phyloP scores from a whole-genome alignment of 2,888 invertebrate genomes.

The Marasmarcha lunaedactyla region DNA sequence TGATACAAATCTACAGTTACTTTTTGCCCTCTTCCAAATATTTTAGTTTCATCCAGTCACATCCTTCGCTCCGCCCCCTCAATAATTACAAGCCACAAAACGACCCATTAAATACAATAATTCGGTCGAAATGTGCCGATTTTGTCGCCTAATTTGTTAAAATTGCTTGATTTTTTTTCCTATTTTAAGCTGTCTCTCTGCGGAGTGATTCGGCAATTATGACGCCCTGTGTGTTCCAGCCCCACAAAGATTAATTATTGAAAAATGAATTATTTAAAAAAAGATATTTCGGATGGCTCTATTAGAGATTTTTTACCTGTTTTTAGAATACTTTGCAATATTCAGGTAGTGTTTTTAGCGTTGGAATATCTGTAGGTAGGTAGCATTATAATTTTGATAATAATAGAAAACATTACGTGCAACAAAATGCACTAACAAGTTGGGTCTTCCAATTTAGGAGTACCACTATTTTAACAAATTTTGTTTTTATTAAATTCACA shows the following conservation, averaged over 20 bases:
- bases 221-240: slow-evolving; percentile 36
- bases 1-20: too few species aligned
- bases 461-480: too few species aligned
- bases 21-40: not conserved
- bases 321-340: too few species aligned
- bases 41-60: slow-evolving; percentile 12
- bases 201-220: slow-evolving; percentile 60
- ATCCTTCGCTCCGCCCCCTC: slow-evolving; percentile 29
- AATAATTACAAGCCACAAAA: slow-evolving; percentile 36
- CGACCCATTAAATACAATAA: slow-evolving; percentile 43
- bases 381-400: too few species aligned
- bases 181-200: slow-evolving; percentile 29
- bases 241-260: slow-evolving; percentile 48
- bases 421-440: too few species aligned
- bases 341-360: too few species aligned
- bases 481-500: too few species aligned
- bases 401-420: too few species aligned
- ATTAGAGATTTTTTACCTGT: slow-evolving; percentile 21
- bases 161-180: slow-evolving; percentile 33
- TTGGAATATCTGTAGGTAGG: too few species aligned
- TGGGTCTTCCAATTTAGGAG: too few species aligned
- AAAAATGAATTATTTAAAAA: slow-evolving; percentile 36
- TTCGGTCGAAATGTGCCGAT: slow-evolving; percentile 47
- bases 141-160: slow-evolving; percentile 66
- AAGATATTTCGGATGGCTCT: slow-evolving; percentile 37